These are phyloP conservation scores for Sialia sialis DNA, from an alignment of 2,113 vertebrate genomes.

Conservation along the genomic window DNA sequence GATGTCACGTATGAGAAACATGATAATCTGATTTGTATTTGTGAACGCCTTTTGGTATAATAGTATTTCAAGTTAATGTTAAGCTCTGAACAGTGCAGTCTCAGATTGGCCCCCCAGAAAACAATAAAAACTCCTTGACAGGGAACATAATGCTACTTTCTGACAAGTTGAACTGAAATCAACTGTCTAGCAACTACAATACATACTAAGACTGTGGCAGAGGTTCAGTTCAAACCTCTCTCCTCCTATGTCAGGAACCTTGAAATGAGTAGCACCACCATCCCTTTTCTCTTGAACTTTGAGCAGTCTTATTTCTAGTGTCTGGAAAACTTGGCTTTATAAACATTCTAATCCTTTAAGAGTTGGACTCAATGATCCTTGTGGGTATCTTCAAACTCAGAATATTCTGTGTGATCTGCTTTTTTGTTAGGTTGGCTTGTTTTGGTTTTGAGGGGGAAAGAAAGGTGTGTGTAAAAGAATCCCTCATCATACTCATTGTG, in stretches of 20 bases:
- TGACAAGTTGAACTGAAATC: not conserved
- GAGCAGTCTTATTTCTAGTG: not conserved
- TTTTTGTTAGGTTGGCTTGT: not conserved
- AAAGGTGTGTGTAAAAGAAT: not conserved
- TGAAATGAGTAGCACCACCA: not conserved
- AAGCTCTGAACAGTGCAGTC: rapidly evolving
- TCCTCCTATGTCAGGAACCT: rapidly evolving
- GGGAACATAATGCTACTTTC: not conserved
- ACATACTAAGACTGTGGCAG: not conserved
- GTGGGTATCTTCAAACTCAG: not conserved
- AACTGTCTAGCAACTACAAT: not conserved
- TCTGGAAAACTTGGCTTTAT: not conserved
- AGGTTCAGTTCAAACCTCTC: not conserved
- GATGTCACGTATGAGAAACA: not conserved
- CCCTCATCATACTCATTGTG: not conserved
- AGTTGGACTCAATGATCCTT: not conserved
- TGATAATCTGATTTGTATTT: not conserved
- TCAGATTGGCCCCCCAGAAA: not conserved
- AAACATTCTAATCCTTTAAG: not conserved
- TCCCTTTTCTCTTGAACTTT: not conserved
- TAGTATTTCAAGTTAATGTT: not conserved
- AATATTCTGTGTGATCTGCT: not conserved
- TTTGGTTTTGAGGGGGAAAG: not conserved
- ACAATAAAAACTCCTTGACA: not conserved
- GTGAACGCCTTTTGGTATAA: not conserved